phyloP scores from a whole-genome alignment of 2,797 vertebrate species.

The Rhodeus uyekii region DNA sequence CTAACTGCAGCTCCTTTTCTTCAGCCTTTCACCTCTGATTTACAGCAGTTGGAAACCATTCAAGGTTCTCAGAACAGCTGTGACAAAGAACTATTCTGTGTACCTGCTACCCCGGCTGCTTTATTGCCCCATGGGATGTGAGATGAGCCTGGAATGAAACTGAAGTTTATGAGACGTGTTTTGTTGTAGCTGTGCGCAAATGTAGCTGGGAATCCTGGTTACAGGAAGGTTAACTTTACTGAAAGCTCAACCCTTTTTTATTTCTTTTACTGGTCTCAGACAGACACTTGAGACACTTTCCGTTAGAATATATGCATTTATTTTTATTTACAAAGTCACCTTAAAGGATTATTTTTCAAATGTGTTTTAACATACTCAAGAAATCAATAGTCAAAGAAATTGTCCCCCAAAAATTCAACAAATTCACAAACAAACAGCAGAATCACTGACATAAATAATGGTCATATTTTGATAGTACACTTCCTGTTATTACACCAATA shows the following conservation, averaged over 20 bases:
- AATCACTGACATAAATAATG: constrained; percentile 54
- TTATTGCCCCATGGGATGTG: constrained; percentile 49
- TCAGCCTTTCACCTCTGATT: constrained; percentile 49
- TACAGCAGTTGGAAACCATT: constrained; percentile 48
- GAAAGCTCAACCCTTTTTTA: background rate
- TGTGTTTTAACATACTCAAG: constrained; percentile 51
- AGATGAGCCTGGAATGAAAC: constrained; percentile 45
- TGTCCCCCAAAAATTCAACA: constrained; percentile 45
- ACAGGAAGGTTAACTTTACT: constrained; percentile 17
- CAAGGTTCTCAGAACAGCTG: constrained; percentile 40
- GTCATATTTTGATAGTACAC: constrained; percentile 31
- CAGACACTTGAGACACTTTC: constrained; percentile 14
- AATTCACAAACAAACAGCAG: constrained; percentile 32
- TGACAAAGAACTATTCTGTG: constrained; percentile 58
- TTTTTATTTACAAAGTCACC: constrained; percentile 71
- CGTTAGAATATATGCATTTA: constrained; percentile 63
- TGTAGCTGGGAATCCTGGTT: constrained; percentile 12
- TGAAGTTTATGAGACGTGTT: constrained; percentile 46
- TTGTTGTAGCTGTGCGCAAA: constrained; percentile 36
- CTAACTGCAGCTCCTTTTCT: constrained; percentile 52
- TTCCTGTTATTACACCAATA: constrained; percentile 24
- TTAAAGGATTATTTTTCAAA: constrained; percentile 46
- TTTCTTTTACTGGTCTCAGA: background rate
- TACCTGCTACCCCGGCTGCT: constrained; percentile 45
- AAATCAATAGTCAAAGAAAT: constrained; percentile 49